A percentile compares a stretch with the other conserved stretches of the same genome.
phyloP scores from a whole-genome alignment of 2,888 invertebrate species.

The Parnassius apollo region DNA sequence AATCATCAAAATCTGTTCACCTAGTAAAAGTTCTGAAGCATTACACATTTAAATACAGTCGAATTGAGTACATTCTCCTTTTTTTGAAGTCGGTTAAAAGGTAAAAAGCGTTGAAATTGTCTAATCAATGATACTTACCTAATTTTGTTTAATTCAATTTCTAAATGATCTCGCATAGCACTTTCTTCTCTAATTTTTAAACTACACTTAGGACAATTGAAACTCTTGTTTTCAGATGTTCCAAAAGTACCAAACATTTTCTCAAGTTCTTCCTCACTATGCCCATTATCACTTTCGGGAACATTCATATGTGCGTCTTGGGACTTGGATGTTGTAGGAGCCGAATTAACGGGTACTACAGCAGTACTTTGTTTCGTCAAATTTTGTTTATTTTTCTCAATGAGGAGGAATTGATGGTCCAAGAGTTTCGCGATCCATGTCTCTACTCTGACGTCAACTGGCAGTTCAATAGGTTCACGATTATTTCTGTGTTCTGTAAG shows the following conservation, averaged over 20 bases:
- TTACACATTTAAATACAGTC: too few relatives aligned
- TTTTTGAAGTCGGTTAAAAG: too few relatives aligned
- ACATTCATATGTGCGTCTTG: background rate
- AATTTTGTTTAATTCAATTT: constrained; percentile 63
- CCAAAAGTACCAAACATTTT: constrained; percentile 60
- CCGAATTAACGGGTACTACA: constrained; percentile 35
- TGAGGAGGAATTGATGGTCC: constrained; percentile 52
- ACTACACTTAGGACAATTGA: constrained; percentile 62
- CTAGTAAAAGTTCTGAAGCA: too few relatives aligned
- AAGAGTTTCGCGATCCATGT: constrained; percentile 71
- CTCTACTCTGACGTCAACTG: constrained; percentile 69
- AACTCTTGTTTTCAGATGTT: constrained; percentile 40
- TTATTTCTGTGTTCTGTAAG: constrained; percentile 64
- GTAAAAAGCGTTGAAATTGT: too few relatives aligned
- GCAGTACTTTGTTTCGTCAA: constrained; percentile 45
- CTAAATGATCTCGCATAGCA: constrained; percentile 59
- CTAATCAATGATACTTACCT: constrained; percentile 45
- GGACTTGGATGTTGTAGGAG: constrained; percentile 20
- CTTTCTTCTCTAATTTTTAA: constrained; percentile 44
- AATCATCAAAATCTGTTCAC: too few relatives aligned
- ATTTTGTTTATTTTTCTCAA: constrained; percentile 48
- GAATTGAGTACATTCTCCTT: too few relatives aligned
- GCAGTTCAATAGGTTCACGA: constrained; percentile 58
- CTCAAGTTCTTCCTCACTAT: constrained; percentile 43
- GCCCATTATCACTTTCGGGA: constrained; percentile 4